Evolutionary conservation across 2,113 vertebrate genomes (phyloP).

Genomic region (Laterallus jamaicensis): DNA sequence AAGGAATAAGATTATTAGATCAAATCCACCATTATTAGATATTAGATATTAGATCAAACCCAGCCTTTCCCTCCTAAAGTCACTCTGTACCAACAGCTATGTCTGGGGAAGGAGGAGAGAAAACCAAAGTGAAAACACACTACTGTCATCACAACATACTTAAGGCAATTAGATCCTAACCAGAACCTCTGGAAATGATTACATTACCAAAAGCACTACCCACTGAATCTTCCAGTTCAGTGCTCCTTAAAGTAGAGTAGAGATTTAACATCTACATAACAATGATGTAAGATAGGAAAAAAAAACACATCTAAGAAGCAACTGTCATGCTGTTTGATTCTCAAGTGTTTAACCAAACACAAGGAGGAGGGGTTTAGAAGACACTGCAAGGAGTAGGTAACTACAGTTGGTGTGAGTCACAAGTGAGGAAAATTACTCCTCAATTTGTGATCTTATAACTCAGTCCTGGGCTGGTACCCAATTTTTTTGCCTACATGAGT

Average conservation of each 20-base stretch:
- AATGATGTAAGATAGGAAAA: not conserved
- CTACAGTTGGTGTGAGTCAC: not conserved
- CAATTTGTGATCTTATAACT: not conserved
- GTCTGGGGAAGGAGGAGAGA: not conserved
- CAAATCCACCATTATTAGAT: not conserved
- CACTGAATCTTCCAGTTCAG: not conserved
- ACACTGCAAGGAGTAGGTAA: not conserved
- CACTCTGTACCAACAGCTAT: not conserved
- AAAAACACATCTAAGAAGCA: not conserved
- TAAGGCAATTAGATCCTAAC: not conserved
- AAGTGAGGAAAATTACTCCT: not conserved
- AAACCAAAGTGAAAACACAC: not conserved
- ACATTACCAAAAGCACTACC: not conserved
- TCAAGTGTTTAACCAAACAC: not conserved
- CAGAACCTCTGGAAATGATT: not conserved
- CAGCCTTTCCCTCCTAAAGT: not conserved
- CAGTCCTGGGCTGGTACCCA: not conserved
- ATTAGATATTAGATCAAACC: not conserved
- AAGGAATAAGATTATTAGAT: not conserved
- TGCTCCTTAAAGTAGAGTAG: not conserved
- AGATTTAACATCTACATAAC: not conserved
- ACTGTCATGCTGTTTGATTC: not conserved
- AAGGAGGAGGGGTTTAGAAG: not conserved
- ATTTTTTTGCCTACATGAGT: not conserved
- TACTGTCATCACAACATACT: not conserved